phyloP scores from a whole-genome alignment of 1,140 invertebrate species.

The Carcinoscorpius rotundicauda region DNA sequence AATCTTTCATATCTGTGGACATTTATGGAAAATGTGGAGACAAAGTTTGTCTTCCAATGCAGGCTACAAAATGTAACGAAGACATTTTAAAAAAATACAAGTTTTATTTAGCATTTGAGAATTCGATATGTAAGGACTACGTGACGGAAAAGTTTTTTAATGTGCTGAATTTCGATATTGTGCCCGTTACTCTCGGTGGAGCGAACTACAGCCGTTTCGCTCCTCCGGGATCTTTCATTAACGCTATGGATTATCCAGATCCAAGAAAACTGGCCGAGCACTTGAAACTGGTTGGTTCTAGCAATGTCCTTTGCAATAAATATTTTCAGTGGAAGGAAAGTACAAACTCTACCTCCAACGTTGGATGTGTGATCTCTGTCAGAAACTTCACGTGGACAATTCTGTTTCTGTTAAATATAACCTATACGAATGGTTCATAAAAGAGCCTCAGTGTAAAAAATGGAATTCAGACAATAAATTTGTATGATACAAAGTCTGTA shows the following conservation, averaged over 20 bases:
- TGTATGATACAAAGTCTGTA: no score
- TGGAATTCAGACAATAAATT: no score
- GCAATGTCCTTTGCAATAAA: conserved; percentile 2
- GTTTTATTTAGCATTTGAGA: conserved; percentile 35
- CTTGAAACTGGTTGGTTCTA: background rate
- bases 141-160: conserved; percentile 31
- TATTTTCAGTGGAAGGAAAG: conserved; percentile 13
- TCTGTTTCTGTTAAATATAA: no score
- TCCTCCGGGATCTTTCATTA: conserved; percentile 22
- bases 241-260: conserved; percentile 19
- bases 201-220: conserved; percentile 24
- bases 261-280: conserved; percentile 15
- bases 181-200: conserved; percentile 35
- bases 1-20: conserved; percentile 36
- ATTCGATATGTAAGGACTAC: conserved; percentile 32
- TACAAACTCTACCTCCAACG: background rate
- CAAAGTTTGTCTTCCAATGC: conserved; percentile 21
- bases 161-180: conserved; percentile 25
- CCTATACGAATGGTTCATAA: no score
- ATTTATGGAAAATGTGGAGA: conserved; percentile 40
- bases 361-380: conserved; percentile 14
- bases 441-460: no score
- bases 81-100: conserved; percentile 24
- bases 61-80: conserved; percentile 18
- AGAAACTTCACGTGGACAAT: conserved; percentile 1